phyloP scores from a whole-genome alignment of 2,888 invertebrate genomes.

The Tortricodes alternella region DNA sequence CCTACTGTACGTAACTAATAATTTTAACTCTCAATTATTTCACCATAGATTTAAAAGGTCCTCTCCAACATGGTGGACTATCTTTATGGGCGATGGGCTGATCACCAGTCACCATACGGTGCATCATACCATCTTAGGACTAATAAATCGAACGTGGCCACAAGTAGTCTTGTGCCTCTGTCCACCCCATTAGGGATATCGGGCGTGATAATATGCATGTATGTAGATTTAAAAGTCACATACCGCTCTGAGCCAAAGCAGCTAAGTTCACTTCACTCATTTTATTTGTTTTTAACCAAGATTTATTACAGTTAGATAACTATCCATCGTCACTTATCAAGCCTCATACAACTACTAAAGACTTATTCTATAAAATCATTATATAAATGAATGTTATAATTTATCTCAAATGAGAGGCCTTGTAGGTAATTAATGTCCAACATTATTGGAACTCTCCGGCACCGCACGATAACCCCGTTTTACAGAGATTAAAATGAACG shows the following conservation, averaged over 20 bases:
- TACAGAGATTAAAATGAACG: neutral
- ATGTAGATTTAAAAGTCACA: slow-evolving; percentile 8
- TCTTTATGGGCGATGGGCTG: too few relatives aligned
- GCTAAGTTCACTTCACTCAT: slow-evolving; percentile 51
- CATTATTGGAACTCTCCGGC: neutral
- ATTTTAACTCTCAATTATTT: too few relatives aligned
- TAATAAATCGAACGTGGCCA: too few relatives aligned
- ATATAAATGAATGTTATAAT: slow-evolving; percentile 22
- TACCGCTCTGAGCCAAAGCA: slow-evolving; percentile 41
- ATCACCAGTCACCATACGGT: too few relatives aligned
- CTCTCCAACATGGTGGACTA: too few relatives aligned
- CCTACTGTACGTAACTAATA: too few relatives aligned
- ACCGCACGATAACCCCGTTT: neutral
- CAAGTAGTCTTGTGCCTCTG: too few relatives aligned
- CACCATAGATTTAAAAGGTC: too few relatives aligned
- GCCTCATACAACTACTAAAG: slow-evolving; percentile 11
- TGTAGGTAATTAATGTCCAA: slow-evolving; percentile 9
- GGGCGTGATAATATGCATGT: too few relatives aligned
- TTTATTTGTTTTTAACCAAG: slow-evolving; percentile 18
- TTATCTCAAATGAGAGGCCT: slow-evolving; percentile 18
- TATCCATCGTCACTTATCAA: slow-evolving; percentile 22
- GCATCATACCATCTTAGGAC: too few relatives aligned
- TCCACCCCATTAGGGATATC: too few relatives aligned
- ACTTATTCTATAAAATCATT: slow-evolving; percentile 11
- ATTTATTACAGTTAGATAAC: neutral